Evolutionary conservation across 2,888 invertebrate genomes (phyloP).

Genomic region (Stenotaenia linearis): DNA sequence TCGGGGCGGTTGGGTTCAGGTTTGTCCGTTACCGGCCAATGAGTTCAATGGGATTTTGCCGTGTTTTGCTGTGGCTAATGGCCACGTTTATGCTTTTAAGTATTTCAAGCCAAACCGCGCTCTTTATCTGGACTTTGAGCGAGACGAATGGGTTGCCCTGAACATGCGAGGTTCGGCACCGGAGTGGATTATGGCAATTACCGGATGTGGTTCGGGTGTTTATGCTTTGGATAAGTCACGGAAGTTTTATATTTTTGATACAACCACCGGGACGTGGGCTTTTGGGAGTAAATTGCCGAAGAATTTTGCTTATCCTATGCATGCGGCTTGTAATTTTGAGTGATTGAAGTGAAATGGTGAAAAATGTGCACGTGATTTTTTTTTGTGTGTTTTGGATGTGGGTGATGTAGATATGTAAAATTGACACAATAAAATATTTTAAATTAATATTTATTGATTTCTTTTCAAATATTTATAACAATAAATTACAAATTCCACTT

Average conservation of each 20-base stretch:
- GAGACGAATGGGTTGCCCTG: neutral
- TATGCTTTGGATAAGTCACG: neutral
- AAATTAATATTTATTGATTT: too few relatives aligned
- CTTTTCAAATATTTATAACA: too few relatives aligned
- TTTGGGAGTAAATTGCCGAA: neutral
- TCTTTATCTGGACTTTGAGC: neutral
- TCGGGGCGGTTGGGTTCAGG: neutral
- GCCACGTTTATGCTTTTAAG: neutral
- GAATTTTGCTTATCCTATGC: neutral
- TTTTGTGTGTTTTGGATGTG: too few relatives aligned
- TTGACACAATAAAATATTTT: too few relatives aligned
- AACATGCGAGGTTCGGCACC: neutral
- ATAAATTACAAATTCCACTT: too few relatives aligned
- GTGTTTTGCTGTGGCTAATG: neutral
- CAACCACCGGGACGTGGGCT: neutral
- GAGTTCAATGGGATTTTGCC: neutral
- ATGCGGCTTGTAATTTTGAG: conserved; percentile 17
- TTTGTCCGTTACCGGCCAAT: neutral
- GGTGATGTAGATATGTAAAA: too few relatives aligned
- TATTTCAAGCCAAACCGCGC: neutral
- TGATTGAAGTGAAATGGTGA: too few relatives aligned
- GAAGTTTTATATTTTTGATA: conserved; percentile 24
- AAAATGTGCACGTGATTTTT: too few relatives aligned
- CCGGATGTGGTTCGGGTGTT: neutral
- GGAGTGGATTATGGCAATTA: neutral